Conservation (phyloP, 2,888 invertebrate species). For the Caenorhabditis zanzibari region DNA sequence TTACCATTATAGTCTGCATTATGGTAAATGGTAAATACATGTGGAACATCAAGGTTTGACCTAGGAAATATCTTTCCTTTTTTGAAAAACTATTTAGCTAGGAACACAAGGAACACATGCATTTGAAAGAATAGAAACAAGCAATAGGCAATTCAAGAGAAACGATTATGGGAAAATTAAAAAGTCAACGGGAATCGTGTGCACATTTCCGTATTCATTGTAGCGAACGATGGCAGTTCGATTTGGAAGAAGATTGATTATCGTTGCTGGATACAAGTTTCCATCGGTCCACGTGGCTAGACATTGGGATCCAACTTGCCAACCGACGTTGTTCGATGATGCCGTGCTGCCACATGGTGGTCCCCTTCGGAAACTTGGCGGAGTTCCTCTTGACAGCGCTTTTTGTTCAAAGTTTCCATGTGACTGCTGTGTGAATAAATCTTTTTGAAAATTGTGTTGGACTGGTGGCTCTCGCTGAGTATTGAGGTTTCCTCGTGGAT, state of each 20-base stretch:
- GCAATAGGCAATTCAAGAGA: background rate
- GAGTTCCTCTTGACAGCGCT: background rate
- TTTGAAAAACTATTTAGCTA: too few relatives aligned
- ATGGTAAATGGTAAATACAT: too few relatives aligned
- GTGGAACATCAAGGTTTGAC: too few relatives aligned
- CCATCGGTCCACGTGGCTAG: conserved; percentile 67
- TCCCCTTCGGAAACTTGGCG: background rate
- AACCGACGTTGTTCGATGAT: background rate
- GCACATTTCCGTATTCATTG: conserved; percentile 62
- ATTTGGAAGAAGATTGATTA: conserved; percentile 38
- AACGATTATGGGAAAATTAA: conserved; percentile 37
- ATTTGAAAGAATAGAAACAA: background rate
- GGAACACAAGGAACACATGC: too few relatives aligned
- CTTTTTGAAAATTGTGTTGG: background rate
- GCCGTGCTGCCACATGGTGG: too few relatives aligned
- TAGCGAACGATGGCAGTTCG: conserved; percentile 47
- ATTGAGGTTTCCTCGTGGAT: background rate
- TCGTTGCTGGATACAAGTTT: conserved; percentile 55
- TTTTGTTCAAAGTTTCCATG: background rate
- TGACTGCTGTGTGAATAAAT: background rate
- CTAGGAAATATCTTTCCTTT: too few relatives aligned
- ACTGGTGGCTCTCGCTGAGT: background rate
- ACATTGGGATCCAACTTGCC: conserved; percentile 58
- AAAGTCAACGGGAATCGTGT: conserved; percentile 50
- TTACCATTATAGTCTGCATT: too few relatives aligned